Evolutionary conservation across 2,888 invertebrate species (phyloP).

Genomic region (Chalcis sispes): DNA sequence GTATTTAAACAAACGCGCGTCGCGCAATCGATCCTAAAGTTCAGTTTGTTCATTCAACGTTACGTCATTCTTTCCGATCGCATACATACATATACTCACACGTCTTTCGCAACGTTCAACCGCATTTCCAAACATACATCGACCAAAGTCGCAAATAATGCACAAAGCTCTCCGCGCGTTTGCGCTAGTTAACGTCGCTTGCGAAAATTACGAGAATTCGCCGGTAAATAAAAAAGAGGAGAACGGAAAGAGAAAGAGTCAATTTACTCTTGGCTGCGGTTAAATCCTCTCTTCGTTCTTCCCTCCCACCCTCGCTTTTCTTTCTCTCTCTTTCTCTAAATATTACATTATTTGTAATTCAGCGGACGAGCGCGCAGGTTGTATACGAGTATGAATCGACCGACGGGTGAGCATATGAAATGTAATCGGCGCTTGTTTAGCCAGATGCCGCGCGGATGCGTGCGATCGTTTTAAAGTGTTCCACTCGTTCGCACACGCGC

Average conservation of each 20-base stretch:
- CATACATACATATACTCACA: too few species aligned
- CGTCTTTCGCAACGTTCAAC: not conserved
- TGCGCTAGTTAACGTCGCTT: not conserved
- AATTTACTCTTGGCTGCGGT: not conserved
- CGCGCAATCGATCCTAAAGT: too few species aligned
- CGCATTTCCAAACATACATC: not conserved
- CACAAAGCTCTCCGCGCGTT: not conserved
- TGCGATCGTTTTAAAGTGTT: conserved; percentile 37
- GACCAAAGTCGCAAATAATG: not conserved
- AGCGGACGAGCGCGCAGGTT: conserved; percentile 2
- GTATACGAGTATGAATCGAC: too few species aligned
- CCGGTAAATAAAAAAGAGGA: not conserved
- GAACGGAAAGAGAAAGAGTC: not conserved
- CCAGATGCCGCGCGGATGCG: conserved; percentile 40
- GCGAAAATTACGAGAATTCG: not conserved
- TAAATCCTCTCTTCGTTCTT: too few species aligned
- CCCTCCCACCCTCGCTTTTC: too few species aligned
- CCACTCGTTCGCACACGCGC: not conserved
- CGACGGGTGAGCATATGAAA: conserved; percentile 20
- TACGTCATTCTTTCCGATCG: too few species aligned
- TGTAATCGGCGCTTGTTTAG: conserved; percentile 49
- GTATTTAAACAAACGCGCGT: too few species aligned
- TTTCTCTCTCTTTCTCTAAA: too few species aligned
- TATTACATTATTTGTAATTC: conserved; percentile 44
- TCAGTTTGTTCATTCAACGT: too few species aligned